phyloP scores from a whole-genome alignment of 2,888 invertebrate species.

The Helicoverpa assulta region DNA sequence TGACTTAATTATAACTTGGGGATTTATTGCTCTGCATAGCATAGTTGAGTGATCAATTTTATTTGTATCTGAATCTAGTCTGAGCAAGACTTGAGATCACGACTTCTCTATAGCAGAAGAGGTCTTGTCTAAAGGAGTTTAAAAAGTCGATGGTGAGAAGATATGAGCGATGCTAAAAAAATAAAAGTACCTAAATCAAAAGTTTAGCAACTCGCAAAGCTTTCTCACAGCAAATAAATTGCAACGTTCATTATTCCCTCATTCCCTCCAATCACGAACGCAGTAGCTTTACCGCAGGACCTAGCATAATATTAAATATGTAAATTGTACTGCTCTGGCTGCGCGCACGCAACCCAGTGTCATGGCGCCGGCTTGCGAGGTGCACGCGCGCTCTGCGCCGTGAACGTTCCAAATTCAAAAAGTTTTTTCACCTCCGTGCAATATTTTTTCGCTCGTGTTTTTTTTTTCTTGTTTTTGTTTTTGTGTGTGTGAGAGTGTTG shows the following conservation, averaged over 20 bases:
- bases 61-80: not conserved
- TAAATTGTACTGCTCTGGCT: slow-evolving; percentile 71
- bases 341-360: slow-evolving; percentile 82
- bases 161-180: too few relatives aligned
- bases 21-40: too few relatives aligned
- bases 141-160: too few relatives aligned
- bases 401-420: slow-evolving; percentile 40
- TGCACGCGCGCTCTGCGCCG: slow-evolving; percentile 75
- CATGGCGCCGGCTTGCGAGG: slow-evolving; percentile 84
- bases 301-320: slow-evolving; percentile 83
- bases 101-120: too few relatives aligned
- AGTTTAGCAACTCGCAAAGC: slow-evolving; percentile 29
- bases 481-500: slow-evolving; percentile 46
- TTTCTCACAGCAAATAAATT: slow-evolving; percentile 53
- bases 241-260: slow-evolving; percentile 49
- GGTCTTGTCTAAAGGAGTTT: too few relatives aligned
- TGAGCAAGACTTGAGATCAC: too few relatives aligned
- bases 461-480: slow-evolving; percentile 49
- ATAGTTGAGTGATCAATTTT: too few relatives aligned
- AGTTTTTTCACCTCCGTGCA: slow-evolving; percentile 46
- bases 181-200: too few relatives aligned
- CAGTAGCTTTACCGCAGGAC: slow-evolving; percentile 71
- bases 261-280: slow-evolving; percentile 55
- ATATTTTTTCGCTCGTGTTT: slow-evolving; percentile 37
- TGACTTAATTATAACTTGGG: too few relatives aligned